Base-by-base conservation (phyloP, 2,797 vertebrate species). In the Sebastes iracundus region DNA sequence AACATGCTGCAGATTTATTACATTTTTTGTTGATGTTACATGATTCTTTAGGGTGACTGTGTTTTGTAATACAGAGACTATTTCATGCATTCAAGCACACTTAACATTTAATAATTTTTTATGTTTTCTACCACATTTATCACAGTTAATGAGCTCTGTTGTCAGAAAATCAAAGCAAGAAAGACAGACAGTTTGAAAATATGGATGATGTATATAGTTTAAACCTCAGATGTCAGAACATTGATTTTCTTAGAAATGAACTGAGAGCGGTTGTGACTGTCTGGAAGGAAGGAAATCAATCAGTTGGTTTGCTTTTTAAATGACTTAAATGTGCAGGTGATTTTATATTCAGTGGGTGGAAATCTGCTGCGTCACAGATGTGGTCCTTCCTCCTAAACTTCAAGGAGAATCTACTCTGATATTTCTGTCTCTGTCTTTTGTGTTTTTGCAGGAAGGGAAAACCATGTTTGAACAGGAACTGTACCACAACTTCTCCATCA, bases 401-500 rank as follows among this genome's bases (percentile, higher is more conserved):
- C 7, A 27, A 27, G 7, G 56, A 27, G 13, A 4, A 58, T 16
- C 25, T 27, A 7, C 56, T 58, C 23, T 58, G 14, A 58, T 58
- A 58, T 58, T 58, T 27, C 3, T 59, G 7, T 52, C 7, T 61
- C 20, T 52, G 1, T 65, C 4, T 70, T 22, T 67, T 88, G 23
- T 87, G 91, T 86, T 46, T 66, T 33, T 25, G 27, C 94, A 99
- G 98, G 98, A 99, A 91, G 98, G 98, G 60, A 98, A 96, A 93
- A 95, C 95, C 87, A 95, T 97, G 91, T 99, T 97, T 89, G 98
- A 99, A 85, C 98, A 99, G 92, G 98, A 99, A 84, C 95, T 99
- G 76, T 99, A 99, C 94, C 97, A 97, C 96, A 99, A 97, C 93
- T 99, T 99, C 96, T 92, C 95, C 93, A 96, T 97, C 96, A 97